Conservation (phyloP, 2,888 invertebrate genomes). For the Platycheirus albimanus region DNA sequence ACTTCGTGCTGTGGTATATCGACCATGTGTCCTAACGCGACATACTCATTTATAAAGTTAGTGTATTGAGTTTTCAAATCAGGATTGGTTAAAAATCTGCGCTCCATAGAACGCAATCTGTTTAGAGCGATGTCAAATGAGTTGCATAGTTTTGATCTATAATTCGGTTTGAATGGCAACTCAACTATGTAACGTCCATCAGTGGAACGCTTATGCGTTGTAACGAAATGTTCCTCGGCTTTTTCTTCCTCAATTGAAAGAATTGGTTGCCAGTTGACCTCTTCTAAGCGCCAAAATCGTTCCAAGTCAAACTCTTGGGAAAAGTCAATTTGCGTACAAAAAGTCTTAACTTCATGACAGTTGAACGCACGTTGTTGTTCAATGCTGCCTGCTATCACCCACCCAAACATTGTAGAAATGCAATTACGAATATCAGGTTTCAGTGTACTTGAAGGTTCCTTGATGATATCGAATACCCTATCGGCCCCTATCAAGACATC, state of each 20-base stretch:
- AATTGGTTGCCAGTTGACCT: not conserved
- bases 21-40: slow-evolving; percentile 41
- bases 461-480: slow-evolving; percentile 1
- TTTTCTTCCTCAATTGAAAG: slow-evolving; percentile 32
- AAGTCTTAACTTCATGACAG: not conserved
- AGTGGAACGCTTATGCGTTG: slow-evolving; percentile 10
- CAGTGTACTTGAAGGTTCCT: not conserved
- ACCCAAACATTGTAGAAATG: not conserved
- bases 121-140: slow-evolving; percentile 14
- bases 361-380: too few species aligned
- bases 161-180: slow-evolving; percentile 20
- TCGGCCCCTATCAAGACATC: slow-evolving; percentile 21
- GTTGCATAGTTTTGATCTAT: slow-evolving; percentile 8
- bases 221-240: slow-evolving; percentile 12
- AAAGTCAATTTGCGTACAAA: slow-evolving; percentile 5
- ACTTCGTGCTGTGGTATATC: slow-evolving; percentile 23
- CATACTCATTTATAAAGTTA: slow-evolving; percentile 28
- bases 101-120: slow-evolving; percentile 4
- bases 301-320: slow-evolving; percentile 11
- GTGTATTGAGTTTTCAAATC: slow-evolving; percentile 2
- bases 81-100: slow-evolving; percentile 1
- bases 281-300: slow-evolving; percentile 13
- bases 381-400: slow-evolving; percentile 8
- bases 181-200: slow-evolving; percentile 37
- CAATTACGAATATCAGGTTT: not conserved